Evolutionary conservation across 2,888 invertebrate genomes (phyloP).

Genomic region (Pseudoips prasinana): DNA sequence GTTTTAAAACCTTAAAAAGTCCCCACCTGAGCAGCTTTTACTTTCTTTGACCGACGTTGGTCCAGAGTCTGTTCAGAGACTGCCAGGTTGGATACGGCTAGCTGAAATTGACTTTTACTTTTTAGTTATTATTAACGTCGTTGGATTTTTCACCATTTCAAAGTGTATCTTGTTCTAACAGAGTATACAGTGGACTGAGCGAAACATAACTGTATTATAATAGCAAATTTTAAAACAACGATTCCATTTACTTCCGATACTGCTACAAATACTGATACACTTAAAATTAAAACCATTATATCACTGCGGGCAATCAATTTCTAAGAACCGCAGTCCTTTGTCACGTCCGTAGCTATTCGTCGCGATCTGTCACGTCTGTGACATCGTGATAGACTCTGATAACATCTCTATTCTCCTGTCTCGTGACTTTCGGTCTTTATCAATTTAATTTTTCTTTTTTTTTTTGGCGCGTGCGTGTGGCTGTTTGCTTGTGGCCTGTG

Average conservation of each 20-base stretch:
- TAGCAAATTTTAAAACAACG: slow-evolving; percentile 2
- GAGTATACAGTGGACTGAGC: too few species aligned
- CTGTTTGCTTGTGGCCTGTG: slow-evolving; percentile 23
- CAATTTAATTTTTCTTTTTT: slow-evolving; percentile 15
- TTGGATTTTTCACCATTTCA: too few species aligned
- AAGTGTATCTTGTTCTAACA: too few species aligned
- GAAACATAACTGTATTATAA: slow-evolving; percentile 12
- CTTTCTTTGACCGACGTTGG: too few species aligned
- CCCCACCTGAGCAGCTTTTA: too few species aligned
- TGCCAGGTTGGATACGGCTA: too few species aligned
- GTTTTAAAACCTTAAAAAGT: too few species aligned
- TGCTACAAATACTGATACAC: slow-evolving; percentile 3
- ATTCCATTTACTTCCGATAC: slow-evolving; percentile 12
- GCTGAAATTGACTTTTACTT: too few species aligned
- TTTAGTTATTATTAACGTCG: too few species aligned
- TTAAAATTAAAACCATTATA: slow-evolving; percentile 12
- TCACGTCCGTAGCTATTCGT: slow-evolving; percentile 29
- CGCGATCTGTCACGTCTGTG: slow-evolving; percentile 43
- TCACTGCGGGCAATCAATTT: slow-evolving; percentile 35
- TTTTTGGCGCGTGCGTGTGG: slow-evolving; percentile 28
- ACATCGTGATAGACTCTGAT: slow-evolving; percentile 37
- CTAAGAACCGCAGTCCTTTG: slow-evolving; percentile 31
- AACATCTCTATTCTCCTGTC: slow-evolving; percentile 45
- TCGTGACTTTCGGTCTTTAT: slow-evolving; percentile 29
- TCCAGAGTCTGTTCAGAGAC: too few species aligned